Percentiles rank a stretch among this genome's conserved stretches.
Conservation (phyloP, 2,113 vertebrate genomes). For the Verasper variegatus region DNA sequence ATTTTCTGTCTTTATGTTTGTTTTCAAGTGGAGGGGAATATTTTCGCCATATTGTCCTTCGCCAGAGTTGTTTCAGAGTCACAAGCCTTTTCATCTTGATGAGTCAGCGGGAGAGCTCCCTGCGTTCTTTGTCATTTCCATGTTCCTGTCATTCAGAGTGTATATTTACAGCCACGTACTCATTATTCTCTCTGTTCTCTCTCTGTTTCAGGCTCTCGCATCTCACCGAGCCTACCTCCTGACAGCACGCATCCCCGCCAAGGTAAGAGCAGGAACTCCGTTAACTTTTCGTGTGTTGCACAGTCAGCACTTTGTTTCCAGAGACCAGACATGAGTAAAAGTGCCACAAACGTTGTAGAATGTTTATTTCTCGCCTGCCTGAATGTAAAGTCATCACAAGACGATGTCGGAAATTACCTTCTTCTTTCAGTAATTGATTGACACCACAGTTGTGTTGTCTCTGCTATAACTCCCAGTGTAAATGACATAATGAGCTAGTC, state of each 20-base stretch:
- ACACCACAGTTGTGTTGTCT: not conserved
- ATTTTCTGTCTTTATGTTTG: conserved; percentile 9
- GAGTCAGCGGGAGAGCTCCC: conserved; percentile 42
- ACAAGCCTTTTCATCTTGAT: conserved; percentile 49
- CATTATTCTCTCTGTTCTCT: conserved; percentile 58
- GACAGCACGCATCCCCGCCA: conserved; percentile 91
- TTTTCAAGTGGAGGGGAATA: conserved; percentile 8
- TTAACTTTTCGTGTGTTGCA: not conserved
- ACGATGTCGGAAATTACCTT: not conserved
- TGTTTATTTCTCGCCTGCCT: not conserved
- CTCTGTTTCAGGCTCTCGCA: conserved; percentile 87
- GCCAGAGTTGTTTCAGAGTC: conserved; percentile 37
- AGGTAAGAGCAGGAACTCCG: conserved; percentile 83
- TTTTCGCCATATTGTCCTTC: not conserved
- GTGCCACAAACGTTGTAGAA: not conserved
- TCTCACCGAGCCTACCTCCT: conserved; percentile 93
- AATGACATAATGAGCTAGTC: too few species aligned
- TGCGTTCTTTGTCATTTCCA: conserved; percentile 57
- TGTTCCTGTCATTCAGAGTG: conserved; percentile 32
- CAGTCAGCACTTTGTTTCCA: not conserved
- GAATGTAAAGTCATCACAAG: not conserved
- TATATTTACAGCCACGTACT: conserved; percentile 56
- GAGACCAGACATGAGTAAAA: too few species aligned
- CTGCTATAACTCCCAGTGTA: too few species aligned
- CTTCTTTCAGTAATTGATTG: not conserved